Evolutionary conservation across 2,113 vertebrate genomes (phyloP), one percentile per base, ranked within the genome.

Genomic region (Corythornis madagascariensis): DNA sequence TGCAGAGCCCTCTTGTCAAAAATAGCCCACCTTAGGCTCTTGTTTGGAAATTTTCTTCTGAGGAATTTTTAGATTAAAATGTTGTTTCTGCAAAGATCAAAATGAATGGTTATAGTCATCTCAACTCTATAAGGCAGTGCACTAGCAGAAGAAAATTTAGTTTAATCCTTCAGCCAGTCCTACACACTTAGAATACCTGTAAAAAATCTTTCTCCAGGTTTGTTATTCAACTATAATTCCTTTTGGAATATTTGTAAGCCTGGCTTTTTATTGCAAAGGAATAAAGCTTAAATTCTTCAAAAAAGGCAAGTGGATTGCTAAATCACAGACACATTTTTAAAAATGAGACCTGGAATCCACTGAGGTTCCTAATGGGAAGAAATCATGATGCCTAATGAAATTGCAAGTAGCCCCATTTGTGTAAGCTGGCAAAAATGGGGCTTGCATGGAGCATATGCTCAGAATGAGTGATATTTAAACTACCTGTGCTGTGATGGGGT

Each of bases 341-440:
- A 94, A 89, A 84, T 53, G 73, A 93, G 86, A 91, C 74, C 79
- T 89, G 64, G 87, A 93, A 93, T 92, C 84, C 82, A 77, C 55
- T 48, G 86, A 90, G 84, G 47, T 80, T 90, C 67, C 85, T 96
- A 95, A 96, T 93, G 60, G 89, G 83, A 92, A 94, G 71, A 87
- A 95, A 89, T 89, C 71, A 93, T 93, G 93, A 92, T 47, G 74
- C 63, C 64, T 94, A 94, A 92, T 94, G 91, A 89, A 90, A 92
- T 43, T 79, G 67, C 70, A 87, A 93, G 60, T 79, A 89, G 75
- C 25, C 90, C 45, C 31, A 38, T 90, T 87, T 75, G 79, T 59
- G 24, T 80, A 72, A 88, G 50, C 70, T 67, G 43, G 60, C 29
- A 76, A 94, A 95, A 93, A 85, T 19, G 25, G 42, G 90, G 14